A percentile compares a stretch with the other conserved stretches of the same genome.
Conservation (phyloP, 2,113 vertebrate genomes). For the Rutilus rutilus region DNA sequence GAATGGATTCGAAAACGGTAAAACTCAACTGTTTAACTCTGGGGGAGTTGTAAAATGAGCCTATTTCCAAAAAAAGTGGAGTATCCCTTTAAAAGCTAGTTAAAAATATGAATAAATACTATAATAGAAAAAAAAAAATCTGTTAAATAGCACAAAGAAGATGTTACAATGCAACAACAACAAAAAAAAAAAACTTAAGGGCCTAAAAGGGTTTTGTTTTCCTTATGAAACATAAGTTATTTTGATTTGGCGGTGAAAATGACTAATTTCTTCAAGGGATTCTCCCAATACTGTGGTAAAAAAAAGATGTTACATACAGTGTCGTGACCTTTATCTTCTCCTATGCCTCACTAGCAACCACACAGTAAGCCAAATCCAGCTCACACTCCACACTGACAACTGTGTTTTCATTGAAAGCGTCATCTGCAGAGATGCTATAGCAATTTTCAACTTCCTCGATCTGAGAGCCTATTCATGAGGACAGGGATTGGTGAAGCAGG, state of each 20-base stretch:
- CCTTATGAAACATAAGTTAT: not conserved
- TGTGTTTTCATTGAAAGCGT: constrained; percentile 53
- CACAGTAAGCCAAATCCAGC: constrained; percentile 20
- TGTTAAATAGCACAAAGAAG: not conserved
- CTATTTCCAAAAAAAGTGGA: no score
- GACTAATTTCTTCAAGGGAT: not conserved
- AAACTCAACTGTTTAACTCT: no score
- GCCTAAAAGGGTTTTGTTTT: not conserved
- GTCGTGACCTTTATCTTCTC: not conserved
- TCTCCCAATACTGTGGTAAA: not conserved
- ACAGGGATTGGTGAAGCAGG: constrained; percentile 30
- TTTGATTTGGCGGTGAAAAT: not conserved
- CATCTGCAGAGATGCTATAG: constrained; percentile 57
- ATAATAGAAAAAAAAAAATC: not conserved
- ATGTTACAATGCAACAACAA: not conserved
- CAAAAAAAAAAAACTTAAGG: not conserved
- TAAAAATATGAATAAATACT: not conserved
- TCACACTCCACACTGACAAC: not conserved
- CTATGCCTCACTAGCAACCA: not conserved
- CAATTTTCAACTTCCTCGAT: constrained; percentile 60
- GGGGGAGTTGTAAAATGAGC: no score
- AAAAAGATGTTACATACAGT: not conserved
- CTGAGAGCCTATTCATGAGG: constrained; percentile 54
- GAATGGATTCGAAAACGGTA: no score
- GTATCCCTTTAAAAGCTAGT: not conserved